Conservation (phyloP, 2,888 invertebrate genomes). For the Pasiphila rectangulata region DNA sequence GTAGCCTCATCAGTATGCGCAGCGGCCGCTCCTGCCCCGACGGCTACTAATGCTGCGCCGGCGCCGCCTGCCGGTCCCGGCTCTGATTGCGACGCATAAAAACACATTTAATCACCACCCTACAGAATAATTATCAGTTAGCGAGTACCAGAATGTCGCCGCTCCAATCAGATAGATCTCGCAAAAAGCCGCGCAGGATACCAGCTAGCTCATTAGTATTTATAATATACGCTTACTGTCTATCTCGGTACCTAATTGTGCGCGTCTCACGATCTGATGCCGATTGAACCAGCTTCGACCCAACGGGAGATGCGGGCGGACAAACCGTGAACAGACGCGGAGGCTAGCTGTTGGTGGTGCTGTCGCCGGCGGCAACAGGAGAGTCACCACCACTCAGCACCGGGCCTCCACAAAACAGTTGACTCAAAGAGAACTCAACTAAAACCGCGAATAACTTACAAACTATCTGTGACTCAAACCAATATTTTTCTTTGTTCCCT, state of each 20-base stretch:
- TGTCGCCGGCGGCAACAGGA: no score
- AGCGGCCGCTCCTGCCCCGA: no score
- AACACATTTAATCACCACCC: conserved; percentile 22
- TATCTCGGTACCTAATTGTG: conserved; percentile 21
- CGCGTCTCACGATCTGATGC: conserved; percentile 13
- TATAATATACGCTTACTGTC: conserved; percentile 29
- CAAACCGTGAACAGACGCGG: no score
- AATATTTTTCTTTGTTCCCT: no score
- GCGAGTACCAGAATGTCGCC: conserved; percentile 19
- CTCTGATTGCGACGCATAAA: conserved; percentile 23
- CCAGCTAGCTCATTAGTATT: conserved; percentile 21
- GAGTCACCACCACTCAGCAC: no score
- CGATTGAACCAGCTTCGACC: neutral
- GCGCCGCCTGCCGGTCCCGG: conserved; percentile 30
- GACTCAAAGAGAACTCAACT: no score
- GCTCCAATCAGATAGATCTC: conserved; percentile 21
- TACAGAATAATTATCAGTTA: conserved; percentile 15
- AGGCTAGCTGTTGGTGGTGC: no score
- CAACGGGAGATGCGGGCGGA: no score
- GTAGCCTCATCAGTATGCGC: neutral
- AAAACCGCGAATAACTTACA: no score
- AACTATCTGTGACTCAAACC: no score
- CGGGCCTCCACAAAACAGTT: no score
- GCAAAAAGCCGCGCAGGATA: conserved; percentile 14
- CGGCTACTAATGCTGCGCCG: conserved; percentile 19